Evolutionary conservation across 2,797 vertebrate species (phyloP).

Genomic region (Platalea minor): DNA sequence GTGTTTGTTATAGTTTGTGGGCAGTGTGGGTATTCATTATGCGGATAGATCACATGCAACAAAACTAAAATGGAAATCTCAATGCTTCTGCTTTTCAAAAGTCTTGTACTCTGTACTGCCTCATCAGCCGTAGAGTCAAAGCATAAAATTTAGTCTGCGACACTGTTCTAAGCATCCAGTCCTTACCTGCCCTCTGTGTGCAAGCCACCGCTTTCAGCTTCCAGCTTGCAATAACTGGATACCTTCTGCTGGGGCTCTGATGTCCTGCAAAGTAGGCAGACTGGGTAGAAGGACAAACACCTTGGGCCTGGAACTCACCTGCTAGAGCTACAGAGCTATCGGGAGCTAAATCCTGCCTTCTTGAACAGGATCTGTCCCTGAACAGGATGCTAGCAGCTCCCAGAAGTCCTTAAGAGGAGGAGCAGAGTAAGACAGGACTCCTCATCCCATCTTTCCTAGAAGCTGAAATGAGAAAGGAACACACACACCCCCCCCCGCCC

Average conservation of each 20-base stretch:
- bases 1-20: background rate
- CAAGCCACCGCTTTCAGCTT: background rate
- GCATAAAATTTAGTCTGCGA: accelerated
- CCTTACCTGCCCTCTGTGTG: background rate
- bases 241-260: background rate
- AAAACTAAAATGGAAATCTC: background rate
- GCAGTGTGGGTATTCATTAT: background rate
- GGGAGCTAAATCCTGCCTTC: background rate
- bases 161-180: background rate
- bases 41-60: background rate
- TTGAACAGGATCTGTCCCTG: background rate
- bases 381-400: background rate
- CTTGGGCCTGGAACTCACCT: background rate
- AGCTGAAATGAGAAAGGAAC: background rate
- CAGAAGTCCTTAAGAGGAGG: background rate
- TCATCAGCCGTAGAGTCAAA: background rate
- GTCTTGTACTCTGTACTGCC: background rate
- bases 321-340: background rate
- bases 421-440: background rate
- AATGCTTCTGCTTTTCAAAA: background rate
- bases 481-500: too few relatives aligned
- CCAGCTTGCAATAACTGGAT: background rate
- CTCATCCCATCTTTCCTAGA: background rate
- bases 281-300: background rate
- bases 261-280: accelerated